Conservation (phyloP, 1,140 invertebrate species). For the Branchinecta lynchi region DNA sequence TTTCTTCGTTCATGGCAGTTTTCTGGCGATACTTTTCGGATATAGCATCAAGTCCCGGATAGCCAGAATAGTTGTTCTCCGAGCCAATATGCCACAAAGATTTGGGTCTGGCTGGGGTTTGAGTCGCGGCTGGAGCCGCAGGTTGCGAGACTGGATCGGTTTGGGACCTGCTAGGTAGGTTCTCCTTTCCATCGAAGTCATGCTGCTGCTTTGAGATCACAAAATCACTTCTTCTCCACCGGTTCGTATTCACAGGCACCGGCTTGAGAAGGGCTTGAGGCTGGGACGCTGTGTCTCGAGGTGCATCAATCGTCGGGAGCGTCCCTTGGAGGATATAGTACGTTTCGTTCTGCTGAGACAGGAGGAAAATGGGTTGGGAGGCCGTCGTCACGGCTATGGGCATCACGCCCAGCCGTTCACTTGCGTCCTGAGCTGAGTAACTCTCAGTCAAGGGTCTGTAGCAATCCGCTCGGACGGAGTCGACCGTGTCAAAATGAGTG, state of each 20-base stretch:
- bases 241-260: slow-evolving; percentile 20
- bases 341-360: neutral
- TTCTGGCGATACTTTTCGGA: slow-evolving; percentile 2
- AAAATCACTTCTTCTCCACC: slow-evolving; percentile 20
- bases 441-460: slow-evolving; percentile 10
- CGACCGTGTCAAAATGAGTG: slow-evolving; percentile 9
- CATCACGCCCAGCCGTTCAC: neutral
- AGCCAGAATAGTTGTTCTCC: neutral
- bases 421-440: neutral
- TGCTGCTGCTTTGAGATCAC: slow-evolving; percentile 12
- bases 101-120: neutral
- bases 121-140: neutral
- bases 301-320: neutral
- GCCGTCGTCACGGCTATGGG: neutral
- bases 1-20: neutral
- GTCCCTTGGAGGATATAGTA: neutral
- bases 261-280: slow-evolving; percentile 23
- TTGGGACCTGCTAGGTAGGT: neutral
- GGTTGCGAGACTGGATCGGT: neutral
- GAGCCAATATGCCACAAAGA: slow-evolving; percentile 6
- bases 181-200: slow-evolving; percentile 12
- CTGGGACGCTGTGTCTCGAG: slow-evolving; percentile 16
- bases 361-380: neutral
- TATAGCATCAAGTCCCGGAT: neutral
- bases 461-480: slow-evolving; percentile 7